phyloP scores from a whole-genome alignment of 2,888 invertebrate species.

The Megamerina dolium region DNA sequence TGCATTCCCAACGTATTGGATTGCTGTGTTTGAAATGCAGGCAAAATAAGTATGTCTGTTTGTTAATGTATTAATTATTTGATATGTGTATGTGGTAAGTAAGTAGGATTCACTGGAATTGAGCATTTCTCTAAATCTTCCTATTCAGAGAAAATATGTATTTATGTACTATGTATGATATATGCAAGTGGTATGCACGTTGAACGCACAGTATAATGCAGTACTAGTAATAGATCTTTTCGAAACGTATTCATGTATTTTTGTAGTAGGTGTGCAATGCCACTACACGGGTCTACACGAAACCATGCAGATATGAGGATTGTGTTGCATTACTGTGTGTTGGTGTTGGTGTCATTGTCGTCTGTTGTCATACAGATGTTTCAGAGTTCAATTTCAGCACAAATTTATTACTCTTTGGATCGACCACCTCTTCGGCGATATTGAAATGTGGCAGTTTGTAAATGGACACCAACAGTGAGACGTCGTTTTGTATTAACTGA shows the following conservation, averaged over 20 bases:
- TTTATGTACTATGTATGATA: not conserved
- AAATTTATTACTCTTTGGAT: slow-evolving; percentile 94
- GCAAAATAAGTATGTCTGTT: no score
- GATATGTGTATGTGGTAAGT: slow-evolving; percentile 33
- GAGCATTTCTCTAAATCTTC: slow-evolving; percentile 21
- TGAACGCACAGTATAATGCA: no score
- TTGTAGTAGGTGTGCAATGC: not conserved
- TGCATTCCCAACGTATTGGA: no score
- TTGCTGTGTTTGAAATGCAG: no score
- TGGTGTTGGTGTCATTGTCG: slow-evolving; percentile 30
- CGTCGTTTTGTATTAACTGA: slow-evolving; percentile 87
- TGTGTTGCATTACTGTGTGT: slow-evolving; percentile 45
- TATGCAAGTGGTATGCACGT: no score
- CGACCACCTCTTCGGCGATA: slow-evolving; percentile 91
- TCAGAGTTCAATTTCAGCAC: slow-evolving; percentile 90
- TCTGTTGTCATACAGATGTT: slow-evolving; percentile 80
- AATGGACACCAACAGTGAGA: slow-evolving; percentile 83
- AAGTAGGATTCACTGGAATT: slow-evolving; percentile 31
- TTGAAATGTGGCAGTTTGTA: slow-evolving; percentile 87
- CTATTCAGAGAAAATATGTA: not conserved
- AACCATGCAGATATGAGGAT: slow-evolving; percentile 46
- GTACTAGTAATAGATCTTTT: no score
- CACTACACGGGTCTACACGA: slow-evolving; percentile 28
- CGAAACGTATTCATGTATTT: not conserved
- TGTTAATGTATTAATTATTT: slow-evolving; percentile 17